These are phyloP conservation scores for Solenopsis fugax DNA, from an alignment of 1,140 invertebrate genomes.

Conservation along the genomic window DNA sequence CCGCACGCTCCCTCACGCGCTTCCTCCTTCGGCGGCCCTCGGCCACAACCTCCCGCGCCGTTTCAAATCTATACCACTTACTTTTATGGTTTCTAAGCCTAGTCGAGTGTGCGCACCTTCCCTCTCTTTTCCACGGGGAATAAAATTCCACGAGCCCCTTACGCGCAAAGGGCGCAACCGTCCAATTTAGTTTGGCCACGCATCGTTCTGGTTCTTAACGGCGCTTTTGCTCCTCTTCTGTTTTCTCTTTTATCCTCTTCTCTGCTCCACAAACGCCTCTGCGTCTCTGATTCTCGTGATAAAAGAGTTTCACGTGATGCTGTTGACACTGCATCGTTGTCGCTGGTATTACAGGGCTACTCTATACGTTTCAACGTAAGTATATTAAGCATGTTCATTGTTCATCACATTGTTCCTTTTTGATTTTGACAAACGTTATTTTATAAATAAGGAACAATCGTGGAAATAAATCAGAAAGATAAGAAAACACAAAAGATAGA, in stretches of 20 bases:
- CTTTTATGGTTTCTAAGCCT: constrained; percentile 82
- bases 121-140: constrained; percentile 71
- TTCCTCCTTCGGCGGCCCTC: constrained; percentile 31
- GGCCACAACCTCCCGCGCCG: constrained; percentile 44
- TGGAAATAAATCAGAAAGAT: background rate
- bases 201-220: constrained; percentile 69
- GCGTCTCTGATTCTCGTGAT: background rate
- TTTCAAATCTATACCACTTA: constrained; percentile 84
- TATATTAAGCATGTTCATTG: background rate
- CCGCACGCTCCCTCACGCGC: constrained; percentile 1
- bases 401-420: background rate
- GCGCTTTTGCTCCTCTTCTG: constrained; percentile 39
- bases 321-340: background rate
- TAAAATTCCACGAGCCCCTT: constrained; percentile 74
- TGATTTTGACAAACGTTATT: background rate
- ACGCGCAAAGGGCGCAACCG: constrained; percentile 46
- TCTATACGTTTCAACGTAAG: constrained; percentile 11
- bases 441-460: background rate
- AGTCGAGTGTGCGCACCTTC: constrained; percentile 74
- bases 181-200: constrained; percentile 73
- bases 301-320: background rate
- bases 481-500: constrained; percentile 46
- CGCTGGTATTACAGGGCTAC: background rate
- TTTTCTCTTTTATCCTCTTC: constrained; percentile 32
- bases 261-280: constrained; percentile 12